A percentile compares a stretch with the other conserved stretches of the same genome.
These are phyloP conservation scores for Calliopum simillimum DNA, from an alignment of 2,888 invertebrate genomes.

Conservation along the genomic window DNA sequence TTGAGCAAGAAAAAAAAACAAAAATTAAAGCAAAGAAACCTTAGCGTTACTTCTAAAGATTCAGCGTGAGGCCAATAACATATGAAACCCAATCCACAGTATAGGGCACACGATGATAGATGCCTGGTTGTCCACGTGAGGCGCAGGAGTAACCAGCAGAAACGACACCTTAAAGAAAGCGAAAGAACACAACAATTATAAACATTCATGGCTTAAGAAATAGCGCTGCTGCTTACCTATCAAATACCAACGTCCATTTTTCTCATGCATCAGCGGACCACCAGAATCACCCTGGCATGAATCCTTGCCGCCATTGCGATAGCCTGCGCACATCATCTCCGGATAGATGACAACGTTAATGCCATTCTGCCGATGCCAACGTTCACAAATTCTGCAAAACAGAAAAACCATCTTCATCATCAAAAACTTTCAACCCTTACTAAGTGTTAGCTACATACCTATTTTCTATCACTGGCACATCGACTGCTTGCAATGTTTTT, in stretches of 20 bases:
- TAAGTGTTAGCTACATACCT: no score
- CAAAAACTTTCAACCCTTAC: constrained; percentile 13
- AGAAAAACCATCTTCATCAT: background rate
- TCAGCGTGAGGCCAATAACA: constrained; percentile 68
- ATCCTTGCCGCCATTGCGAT: constrained; percentile 81
- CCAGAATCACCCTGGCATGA: constrained; percentile 78
- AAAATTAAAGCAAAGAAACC: background rate
- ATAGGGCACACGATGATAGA: constrained; percentile 92
- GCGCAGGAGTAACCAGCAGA: constrained; percentile 96
- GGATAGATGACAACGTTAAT: constrained; percentile 82
- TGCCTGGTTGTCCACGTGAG: constrained; percentile 92
- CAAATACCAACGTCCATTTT: constrained; percentile 88
- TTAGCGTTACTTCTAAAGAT: constrained; percentile 51
- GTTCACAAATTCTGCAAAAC: constrained; percentile 69
- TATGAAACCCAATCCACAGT: constrained; percentile 93
- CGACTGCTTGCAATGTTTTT: constrained; percentile 90
- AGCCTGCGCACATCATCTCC: constrained; percentile 95
- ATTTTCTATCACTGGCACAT: constrained; percentile 93
- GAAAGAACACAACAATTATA: constrained; percentile 7
- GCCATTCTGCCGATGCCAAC: constrained; percentile 76
- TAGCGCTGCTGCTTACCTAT: constrained; percentile 68
- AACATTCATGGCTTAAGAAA: background rate
- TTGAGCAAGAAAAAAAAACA: background rate
- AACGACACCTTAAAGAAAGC: constrained; percentile 75
- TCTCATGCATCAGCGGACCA: constrained; percentile 90